These are phyloP conservation scores for Paratilapia polleni DNA, from an alignment of 2,113 vertebrate species.

Conservation along the genomic window DNA sequence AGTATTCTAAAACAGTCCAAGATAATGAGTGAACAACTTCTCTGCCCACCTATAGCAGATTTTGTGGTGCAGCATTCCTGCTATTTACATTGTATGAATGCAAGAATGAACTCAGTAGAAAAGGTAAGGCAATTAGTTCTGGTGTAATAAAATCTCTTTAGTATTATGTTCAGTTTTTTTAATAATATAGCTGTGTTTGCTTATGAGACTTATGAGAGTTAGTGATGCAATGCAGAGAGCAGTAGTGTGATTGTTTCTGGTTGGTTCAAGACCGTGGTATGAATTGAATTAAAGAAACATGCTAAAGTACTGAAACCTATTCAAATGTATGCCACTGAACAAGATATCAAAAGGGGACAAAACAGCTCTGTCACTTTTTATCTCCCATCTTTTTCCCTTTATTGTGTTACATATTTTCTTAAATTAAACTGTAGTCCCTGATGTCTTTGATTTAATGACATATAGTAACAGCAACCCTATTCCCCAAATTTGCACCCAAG, in stretches of 20 bases:
- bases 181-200: neutral
- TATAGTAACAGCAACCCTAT: neutral
- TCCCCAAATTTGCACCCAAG: neutral
- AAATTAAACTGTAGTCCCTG: neutral
- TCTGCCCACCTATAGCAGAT: neutral
- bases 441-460: neutral
- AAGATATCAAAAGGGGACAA: no score
- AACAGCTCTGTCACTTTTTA: neutral
- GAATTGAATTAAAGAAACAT: no score
- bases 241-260: neutral
- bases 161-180: neutral
- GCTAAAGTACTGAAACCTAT: neutral
- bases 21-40: constrained; percentile 4
- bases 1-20: constrained; percentile 29
- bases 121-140: constrained; percentile 16
- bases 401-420: neutral
- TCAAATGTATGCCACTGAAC: no score
- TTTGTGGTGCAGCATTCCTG: constrained; percentile 5
- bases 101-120: neutral
- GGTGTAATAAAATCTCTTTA: constrained; percentile 26
- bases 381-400: neutral
- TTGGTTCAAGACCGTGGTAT: neutral
- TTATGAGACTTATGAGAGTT: neutral
- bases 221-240: constrained; percentile 2
- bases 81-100: neutral